phyloP scores from a whole-genome alignment of 53 echinoderm and acorn worm species.

The Glandiceps talaboti region DNA sequence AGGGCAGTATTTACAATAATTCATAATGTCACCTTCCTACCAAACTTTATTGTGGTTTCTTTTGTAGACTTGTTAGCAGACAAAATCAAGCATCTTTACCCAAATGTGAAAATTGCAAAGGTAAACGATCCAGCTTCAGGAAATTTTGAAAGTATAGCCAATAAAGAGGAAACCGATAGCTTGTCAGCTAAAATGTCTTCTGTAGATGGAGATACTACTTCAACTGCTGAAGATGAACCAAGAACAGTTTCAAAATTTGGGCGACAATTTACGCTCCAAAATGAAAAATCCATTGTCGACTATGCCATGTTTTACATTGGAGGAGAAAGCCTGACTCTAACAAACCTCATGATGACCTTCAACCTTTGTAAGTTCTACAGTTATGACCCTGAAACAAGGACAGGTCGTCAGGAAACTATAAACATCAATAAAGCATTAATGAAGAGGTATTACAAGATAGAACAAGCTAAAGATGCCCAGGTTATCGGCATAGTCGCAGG shows the following conservation, averaged over 20 bases:
- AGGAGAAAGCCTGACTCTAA: constrained; percentile 53
- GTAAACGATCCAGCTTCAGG: no score
- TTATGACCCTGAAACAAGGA: constrained; percentile 42
- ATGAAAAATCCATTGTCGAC: constrained; percentile 34
- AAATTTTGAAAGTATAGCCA: no score
- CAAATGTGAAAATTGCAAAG: no score
- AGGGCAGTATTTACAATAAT: no score
- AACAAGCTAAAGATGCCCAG: constrained; percentile 75
- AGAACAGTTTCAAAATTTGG: constrained; percentile 28
- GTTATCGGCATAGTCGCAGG: constrained; percentile 81
- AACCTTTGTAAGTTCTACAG: constrained; percentile 73
- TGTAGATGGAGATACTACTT: no score
- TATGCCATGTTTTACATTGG: constrained; percentile 66
- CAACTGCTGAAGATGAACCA: no score
- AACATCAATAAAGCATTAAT: constrained; percentile 71
- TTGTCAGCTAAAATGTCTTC: no score
- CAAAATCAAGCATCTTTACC: no score
- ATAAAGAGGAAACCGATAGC: no score
- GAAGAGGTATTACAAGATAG: constrained; percentile 79
- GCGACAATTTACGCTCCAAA: constrained; percentile 32
- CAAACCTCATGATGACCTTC: constrained; percentile 86
- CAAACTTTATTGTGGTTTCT: no score
- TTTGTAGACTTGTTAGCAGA: no score
- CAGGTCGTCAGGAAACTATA: constrained; percentile 39
- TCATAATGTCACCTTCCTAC: no score